phyloP scores from a whole-genome alignment of 2,113 vertebrate species.

The Rhabdornis inornatus region DNA sequence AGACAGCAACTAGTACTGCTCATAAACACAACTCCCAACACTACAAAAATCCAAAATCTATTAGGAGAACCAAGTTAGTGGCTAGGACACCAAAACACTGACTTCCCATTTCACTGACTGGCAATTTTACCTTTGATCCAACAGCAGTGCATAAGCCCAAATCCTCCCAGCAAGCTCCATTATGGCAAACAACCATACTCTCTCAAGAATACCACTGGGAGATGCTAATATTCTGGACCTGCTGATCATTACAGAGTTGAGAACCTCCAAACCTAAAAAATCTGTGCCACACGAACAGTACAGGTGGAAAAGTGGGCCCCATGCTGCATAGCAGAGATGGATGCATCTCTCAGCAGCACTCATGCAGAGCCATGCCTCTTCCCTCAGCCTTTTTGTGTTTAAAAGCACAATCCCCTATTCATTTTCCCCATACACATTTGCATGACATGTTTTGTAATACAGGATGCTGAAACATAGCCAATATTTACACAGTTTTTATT shows the following conservation, averaged over 20 bases:
- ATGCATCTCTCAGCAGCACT: background rate
- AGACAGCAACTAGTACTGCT: background rate
- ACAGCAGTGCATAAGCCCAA: background rate
- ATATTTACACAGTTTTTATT: slow-evolving; percentile 9
- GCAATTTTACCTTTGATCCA: background rate
- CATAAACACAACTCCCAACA: background rate
- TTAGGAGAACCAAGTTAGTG: background rate
- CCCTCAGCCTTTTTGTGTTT: background rate
- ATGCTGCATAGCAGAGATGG: fast-evolving
- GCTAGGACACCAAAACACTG: background rate
- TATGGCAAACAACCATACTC: background rate
- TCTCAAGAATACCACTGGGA: background rate
- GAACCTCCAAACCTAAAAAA: background rate
- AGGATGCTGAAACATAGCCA: slow-evolving; percentile 29
- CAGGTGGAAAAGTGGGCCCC: fast-evolving
- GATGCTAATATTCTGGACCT: background rate
- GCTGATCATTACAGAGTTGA: background rate
- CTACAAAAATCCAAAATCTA: background rate
- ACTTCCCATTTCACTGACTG: background rate
- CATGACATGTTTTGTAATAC: background rate
- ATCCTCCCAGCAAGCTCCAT: background rate
- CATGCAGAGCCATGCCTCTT: background rate
- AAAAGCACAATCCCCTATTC: background rate
- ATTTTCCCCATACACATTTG: background rate
- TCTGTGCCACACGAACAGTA: fast-evolving